A percentile compares a stretch with the other conserved stretches of the same genome.
Evolutionary conservation across 2,113 vertebrate genomes (phyloP).

Genomic region (Aix galericulata): DNA sequence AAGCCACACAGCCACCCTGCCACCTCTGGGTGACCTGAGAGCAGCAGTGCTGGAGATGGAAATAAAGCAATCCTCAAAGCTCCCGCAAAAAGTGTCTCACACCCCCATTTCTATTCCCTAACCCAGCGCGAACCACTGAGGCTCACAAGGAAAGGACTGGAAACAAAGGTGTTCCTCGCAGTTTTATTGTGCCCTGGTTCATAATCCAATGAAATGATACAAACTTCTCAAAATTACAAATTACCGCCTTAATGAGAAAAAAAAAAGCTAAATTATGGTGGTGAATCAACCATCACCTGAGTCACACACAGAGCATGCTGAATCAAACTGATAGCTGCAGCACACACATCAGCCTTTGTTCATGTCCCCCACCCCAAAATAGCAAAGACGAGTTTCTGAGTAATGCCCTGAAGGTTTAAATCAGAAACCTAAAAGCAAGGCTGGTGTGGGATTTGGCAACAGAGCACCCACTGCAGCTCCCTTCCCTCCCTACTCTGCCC

Average conservation of each 20-base stretch:
- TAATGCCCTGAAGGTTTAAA: neutral
- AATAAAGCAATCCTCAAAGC: neutral
- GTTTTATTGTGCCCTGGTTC: neutral
- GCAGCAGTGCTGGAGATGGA: fast-evolving
- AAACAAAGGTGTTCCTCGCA: neutral
- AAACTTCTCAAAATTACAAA: no score
- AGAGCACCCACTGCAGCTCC: fast-evolving
- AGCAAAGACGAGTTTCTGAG: neutral
- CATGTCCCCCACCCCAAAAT: neutral
- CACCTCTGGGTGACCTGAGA: neutral
- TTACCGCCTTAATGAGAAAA: neutral
- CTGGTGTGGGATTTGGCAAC: neutral
- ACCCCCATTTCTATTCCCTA: no score
- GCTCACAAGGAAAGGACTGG: neutral
- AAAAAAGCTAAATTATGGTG: neutral
- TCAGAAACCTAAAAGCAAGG: neutral
- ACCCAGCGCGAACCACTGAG: fast-evolving
- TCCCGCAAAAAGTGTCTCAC: no score
- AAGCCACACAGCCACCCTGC: neutral
- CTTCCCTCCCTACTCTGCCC: neutral
- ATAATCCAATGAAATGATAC: neutral
- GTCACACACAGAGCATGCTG: fast-evolving
- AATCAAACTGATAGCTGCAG: neutral
- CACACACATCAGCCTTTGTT: neutral
- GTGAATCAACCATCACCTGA: neutral